phyloP scores from a whole-genome alignment of 2,888 invertebrate genomes.

The Minunthozetes semirufus region DNA sequence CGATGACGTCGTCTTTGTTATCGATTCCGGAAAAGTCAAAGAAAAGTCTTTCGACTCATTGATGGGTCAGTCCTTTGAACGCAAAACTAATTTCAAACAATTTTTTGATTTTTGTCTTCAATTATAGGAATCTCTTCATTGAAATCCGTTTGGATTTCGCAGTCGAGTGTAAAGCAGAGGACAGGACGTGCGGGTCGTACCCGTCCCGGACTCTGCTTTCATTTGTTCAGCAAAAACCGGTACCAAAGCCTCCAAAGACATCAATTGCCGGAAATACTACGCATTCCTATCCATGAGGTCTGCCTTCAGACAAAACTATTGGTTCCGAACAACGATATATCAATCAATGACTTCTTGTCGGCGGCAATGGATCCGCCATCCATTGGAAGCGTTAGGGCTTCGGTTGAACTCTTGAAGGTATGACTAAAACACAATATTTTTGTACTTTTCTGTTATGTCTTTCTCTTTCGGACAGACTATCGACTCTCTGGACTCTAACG shows the following conservation, averaged over 20 bases:
- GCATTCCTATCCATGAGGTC: conserved; percentile 93
- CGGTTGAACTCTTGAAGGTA: conserved; percentile 57
- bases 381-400: conserved; percentile 65
- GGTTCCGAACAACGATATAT: conserved; percentile 61
- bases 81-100: not conserved
- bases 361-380: conserved; percentile 81
- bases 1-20: conserved; percentile 84
- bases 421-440: not conserved
- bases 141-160: conserved; percentile 84
- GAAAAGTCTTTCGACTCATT: conserved; percentile 96
- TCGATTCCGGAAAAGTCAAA: conserved; percentile 84
- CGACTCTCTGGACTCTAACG: conserved; percentile 77
- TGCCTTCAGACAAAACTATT: conserved; percentile 84
- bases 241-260: conserved; percentile 63
- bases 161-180: conserved; percentile 87
- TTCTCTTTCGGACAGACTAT: conserved; percentile 61
- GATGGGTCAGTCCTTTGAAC: conserved; percentile 60
- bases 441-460: not conserved
- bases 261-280: conserved; percentile 93
- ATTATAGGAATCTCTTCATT: conserved; percentile 76
- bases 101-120: not conserved
- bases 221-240: conserved; percentile 59
- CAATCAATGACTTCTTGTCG: conserved; percentile 73
- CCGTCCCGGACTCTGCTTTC: conserved; percentile 83
- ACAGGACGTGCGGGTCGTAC: conserved; percentile 94